Evolutionary conservation across 2,797 vertebrate genomes (phyloP), one percentile per base, ranked within the genome.

Genomic region (Parauchenoglanis ngamensis): DNA sequence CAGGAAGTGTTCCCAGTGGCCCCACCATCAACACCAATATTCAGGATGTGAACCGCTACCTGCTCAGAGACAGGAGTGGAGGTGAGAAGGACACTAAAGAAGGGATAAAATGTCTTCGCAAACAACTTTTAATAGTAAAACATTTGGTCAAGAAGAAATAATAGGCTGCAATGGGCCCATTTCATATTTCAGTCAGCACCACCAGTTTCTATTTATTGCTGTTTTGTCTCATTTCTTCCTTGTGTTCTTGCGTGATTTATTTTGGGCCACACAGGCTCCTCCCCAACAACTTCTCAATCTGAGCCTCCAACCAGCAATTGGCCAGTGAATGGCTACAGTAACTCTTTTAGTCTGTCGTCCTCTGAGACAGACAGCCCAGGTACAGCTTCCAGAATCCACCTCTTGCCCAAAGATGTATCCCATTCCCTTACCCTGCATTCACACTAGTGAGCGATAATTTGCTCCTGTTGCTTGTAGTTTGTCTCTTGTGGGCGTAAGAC

Each of bases 1-100:
- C 98, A 88, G 98, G 98, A 90, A 99, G 98, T 56, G 98, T 99
- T 91, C 97, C 97, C 82, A 99, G 96, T 0, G 98, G 98, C 89
- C 98, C 98, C 8, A 99, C 97, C 91, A 99, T 99, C 92, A 99
- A 99, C 93, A 99, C 98, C 93, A 99, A 98, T 86, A 99, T 99
- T 86, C 98, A 99, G 72, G 98, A 99, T 87, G 98, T 99, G 89
- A 98, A 99, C 94, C 97, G 98, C 92, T 99, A 99, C 95, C 96
- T 99, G 92, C 96, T 99, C 92, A 91, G 96, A 61, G 96, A 97
- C 94, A 96, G 98, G 90, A 98, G 96, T 89, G 98, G 97, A 97
- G 98, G 98, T 99, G 95, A 89, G 92, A 52, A 68, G 78, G n/a
- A 63, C 4, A 21, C 2, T 35, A 40, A 67, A 83, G 46, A 83